phyloP scores from a whole-genome alignment of 1,140 invertebrate species.

The Orchestia grillus region DNA sequence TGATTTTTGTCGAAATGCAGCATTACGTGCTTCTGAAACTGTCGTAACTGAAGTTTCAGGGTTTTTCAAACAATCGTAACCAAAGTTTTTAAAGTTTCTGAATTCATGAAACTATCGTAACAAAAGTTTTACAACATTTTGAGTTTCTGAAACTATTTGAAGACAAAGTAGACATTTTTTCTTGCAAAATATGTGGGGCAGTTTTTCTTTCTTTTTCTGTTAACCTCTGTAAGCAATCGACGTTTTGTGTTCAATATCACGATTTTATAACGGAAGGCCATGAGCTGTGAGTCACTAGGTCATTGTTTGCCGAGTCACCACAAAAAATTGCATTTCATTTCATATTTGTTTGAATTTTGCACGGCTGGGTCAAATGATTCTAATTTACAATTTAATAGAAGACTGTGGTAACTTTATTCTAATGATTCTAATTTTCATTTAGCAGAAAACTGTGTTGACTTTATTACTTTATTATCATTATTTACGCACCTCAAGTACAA shows the following conservation, averaged over 20 bases:
- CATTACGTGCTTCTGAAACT: not conserved
- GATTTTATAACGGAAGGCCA: no score
- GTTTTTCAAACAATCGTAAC: not conserved
- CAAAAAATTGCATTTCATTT: not conserved
- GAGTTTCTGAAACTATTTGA: not conserved
- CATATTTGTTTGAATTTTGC: not conserved
- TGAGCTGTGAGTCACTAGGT: not conserved
- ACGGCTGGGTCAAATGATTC: not conserved
- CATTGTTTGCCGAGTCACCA: not conserved
- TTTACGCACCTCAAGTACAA: not conserved
- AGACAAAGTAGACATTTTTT: not conserved
- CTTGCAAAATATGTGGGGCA: not conserved
- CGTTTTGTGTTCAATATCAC: not conserved
- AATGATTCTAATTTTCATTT: not conserved
- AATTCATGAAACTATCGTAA: not conserved
- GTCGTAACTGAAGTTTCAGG: not conserved
- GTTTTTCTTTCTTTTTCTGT: not conserved
- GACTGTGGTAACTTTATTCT: not conserved
- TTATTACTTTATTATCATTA: not conserved
- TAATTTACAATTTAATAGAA: not conserved
- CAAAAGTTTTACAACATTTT: no score
- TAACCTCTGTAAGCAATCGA: not conserved
- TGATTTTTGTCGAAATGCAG: not conserved
- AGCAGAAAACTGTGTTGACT: not conserved
- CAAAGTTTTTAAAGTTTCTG: no score